Evolutionary conservation across 2,113 vertebrate genomes (phyloP).

Genomic region (Cephalopterus ornatus): DNA sequence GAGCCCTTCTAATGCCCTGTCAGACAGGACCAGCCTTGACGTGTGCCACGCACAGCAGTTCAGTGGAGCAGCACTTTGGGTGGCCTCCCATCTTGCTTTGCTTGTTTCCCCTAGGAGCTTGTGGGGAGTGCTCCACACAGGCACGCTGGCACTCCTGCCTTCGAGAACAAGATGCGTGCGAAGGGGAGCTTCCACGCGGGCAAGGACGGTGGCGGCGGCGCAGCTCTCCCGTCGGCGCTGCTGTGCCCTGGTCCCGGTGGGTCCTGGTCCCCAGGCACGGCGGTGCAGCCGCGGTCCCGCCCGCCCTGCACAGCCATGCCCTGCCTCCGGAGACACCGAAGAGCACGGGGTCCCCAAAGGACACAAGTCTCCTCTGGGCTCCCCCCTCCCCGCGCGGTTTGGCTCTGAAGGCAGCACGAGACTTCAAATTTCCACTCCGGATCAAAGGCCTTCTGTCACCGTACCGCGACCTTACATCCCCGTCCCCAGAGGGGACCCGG

Average conservation of each 20-base stretch:
- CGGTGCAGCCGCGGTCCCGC: too few species aligned
- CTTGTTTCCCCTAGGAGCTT: not conserved
- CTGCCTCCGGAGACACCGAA: not conserved
- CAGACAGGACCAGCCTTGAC: not conserved
- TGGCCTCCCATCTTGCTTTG: not conserved
- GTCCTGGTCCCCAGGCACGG: rapidly evolving
- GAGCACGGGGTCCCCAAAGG: not conserved
- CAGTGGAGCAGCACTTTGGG: not conserved
- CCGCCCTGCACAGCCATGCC: not conserved
- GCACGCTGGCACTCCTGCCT: not conserved
- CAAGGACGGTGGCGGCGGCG: rapidly evolving
- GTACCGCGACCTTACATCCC: not conserved
- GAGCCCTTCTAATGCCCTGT: not conserved
- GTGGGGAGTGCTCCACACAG: not conserved
- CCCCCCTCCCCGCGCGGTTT: not conserved
- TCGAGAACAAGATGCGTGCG: not conserved
- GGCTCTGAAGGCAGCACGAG: not conserved
- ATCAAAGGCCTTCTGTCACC: not conserved
- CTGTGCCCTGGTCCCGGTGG: rapidly evolving
- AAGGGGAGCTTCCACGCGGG: rapidly evolving
- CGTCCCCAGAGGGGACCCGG: not conserved
- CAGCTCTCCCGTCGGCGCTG: not conserved
- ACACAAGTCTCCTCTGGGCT: not conserved
- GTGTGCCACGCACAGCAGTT: rapidly evolving
- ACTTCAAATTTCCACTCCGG: not conserved